phyloP scores from a whole-genome alignment of 2,888 invertebrate species.

The Drosophila paramelanica region DNA sequence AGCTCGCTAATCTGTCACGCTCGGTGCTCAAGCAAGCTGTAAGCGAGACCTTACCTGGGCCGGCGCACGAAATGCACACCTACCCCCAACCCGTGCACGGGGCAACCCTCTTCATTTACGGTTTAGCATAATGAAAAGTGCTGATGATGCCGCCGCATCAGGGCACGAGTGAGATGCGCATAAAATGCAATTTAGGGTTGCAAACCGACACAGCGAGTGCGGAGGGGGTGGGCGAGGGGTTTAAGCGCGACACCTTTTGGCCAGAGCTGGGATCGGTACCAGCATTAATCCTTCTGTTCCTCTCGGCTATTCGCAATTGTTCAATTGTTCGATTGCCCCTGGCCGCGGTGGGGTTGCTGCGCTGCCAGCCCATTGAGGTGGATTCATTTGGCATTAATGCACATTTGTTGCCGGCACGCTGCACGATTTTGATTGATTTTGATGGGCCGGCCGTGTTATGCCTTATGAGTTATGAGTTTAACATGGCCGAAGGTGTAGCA shows the following conservation, averaged over 20 bases:
- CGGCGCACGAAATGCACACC: slow-evolving; percentile 45
- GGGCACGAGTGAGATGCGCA: slow-evolving; percentile 41
- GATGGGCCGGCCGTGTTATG: slow-evolving; percentile 27
- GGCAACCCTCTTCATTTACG: slow-evolving; percentile 77
- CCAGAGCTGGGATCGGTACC: slow-evolving; percentile 48
- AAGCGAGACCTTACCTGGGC: slow-evolving; percentile 58
- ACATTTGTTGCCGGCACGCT: slow-evolving; percentile 52
- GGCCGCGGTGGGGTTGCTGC: slow-evolving; percentile 10
- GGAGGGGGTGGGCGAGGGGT: slow-evolving; percentile 10
- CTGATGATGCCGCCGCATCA: slow-evolving; percentile 52
- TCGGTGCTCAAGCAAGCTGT: slow-evolving; percentile 13
- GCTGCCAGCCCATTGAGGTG: slow-evolving; percentile 36
- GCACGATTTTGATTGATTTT: slow-evolving; percentile 70
- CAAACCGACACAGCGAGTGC: slow-evolving; percentile 52
- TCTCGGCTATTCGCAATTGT: slow-evolving; percentile 70
- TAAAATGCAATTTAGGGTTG: slow-evolving; percentile 81
- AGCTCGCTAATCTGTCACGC: slow-evolving; percentile 51
- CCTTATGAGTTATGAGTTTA: slow-evolving; percentile 69
- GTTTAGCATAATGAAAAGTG: slow-evolving; percentile 80
- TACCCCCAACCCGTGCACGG: slow-evolving; percentile 15
- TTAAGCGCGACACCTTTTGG: slow-evolving; percentile 71
- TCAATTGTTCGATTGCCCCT: slow-evolving; percentile 68
- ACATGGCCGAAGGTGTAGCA: slow-evolving; percentile 56
- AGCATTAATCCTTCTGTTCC: slow-evolving; percentile 81
- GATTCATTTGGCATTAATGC: slow-evolving; percentile 40